Evolutionary conservation across 2,888 invertebrate species (phyloP), one percentile per base, ranked within the genome.

Genomic region (Nomada fucata): DNA sequence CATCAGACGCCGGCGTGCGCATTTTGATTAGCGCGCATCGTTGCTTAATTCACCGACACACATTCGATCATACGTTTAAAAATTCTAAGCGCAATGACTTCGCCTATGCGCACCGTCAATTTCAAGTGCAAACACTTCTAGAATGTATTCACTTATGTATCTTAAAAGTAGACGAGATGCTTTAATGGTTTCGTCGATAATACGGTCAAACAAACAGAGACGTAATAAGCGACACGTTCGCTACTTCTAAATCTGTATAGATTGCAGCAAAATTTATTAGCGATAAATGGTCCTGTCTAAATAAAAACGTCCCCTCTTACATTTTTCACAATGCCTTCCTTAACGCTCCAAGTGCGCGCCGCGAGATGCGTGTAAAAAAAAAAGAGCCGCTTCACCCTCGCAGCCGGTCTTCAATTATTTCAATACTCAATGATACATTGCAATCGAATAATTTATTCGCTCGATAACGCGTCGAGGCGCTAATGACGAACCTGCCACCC

Each of bases 381-480:
- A n/a, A 42, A 3, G 2, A 18, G 64, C 55, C n/a, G 20, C 53
- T 71, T 78, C 69, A 77, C 65, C 70, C 70, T 57, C 79, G 50
- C 44, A 53, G 61, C 67, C 50, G 42, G 53, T 72, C 79, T 79
- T 79, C 79, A 79, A 80, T 80, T 80, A 80, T 72, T 57, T 67
- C 67, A 55, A 79, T 79, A 79, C 80, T 61, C 80, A 65, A 80
- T 80, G 79, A 80, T 79, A 72, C 72, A 80, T 80, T 80, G 72
- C 79, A 79, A 80, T 80, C 80, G 80, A 80, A 80, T 80, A 80
- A 80, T 80, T 79, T 79, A 80, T 79, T 71, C 79, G 71, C 67
- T 26, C 68, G 78, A 78, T 78, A 73, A 73, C 73, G 65, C 71
- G 44, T 61, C 50, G 15, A 23, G 79, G 79, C 79, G 79, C 79